Conservation (phyloP, 1,140 invertebrate genomes). For the Caenorhabditis tropicalis region DNA sequence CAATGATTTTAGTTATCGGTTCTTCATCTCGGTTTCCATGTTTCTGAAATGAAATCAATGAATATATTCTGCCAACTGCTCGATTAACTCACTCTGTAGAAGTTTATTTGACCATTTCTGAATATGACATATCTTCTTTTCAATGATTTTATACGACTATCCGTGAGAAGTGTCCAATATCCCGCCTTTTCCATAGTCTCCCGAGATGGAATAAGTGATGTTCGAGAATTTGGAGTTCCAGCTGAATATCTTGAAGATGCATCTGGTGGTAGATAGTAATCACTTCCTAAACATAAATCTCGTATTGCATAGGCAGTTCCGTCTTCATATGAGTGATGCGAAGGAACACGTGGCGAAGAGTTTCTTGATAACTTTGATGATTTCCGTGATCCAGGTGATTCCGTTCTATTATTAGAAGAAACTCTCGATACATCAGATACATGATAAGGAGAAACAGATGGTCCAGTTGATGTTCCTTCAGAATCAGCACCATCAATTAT, state of each 20-base stretch:
- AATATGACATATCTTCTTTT: constrained; percentile 65
- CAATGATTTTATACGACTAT: constrained; percentile 61
- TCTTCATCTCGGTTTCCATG: constrained; percentile 59
- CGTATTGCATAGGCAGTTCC: constrained; percentile 29
- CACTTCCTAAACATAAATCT: constrained; percentile 43
- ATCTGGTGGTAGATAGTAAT: constrained; percentile 63
- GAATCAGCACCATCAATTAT: constrained; percentile 57
- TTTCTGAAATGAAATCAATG: constrained; percentile 49
- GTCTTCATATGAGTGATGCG: constrained; percentile 37
- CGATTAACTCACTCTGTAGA: constrained; percentile 57
- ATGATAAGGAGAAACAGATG: constrained; percentile 52
- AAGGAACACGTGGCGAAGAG: constrained; percentile 47
- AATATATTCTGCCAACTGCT: background rate
- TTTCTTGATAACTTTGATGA: constrained; percentile 37
- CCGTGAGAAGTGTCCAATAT: constrained; percentile 61
- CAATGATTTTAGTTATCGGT: constrained; percentile 49
- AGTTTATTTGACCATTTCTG: constrained; percentile 58
- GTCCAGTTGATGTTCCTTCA: constrained; percentile 44
- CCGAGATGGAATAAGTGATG: constrained; percentile 54
- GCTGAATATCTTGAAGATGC: constrained; percentile 44
- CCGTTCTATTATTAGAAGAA: constrained; percentile 19
- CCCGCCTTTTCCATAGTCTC: constrained; percentile 59
- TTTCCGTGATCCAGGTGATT: constrained; percentile 37
- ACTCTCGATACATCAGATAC: constrained; percentile 38
- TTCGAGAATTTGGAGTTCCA: constrained; percentile 48